Conservation (phyloP, 2,113 vertebrate species). For the Ahaetulla prasina region DNA sequence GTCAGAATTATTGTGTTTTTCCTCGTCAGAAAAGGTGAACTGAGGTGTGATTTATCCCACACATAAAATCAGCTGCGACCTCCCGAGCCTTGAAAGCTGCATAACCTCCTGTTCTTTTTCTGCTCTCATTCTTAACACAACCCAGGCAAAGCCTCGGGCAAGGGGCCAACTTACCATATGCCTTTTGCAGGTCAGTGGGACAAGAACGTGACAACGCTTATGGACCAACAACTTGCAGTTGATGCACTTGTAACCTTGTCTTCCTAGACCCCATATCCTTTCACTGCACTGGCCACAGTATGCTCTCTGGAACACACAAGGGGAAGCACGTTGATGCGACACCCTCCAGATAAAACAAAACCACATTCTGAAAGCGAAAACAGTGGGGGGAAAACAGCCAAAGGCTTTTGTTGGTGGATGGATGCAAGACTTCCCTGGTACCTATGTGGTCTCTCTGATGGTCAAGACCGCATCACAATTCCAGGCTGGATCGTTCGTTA, state of each 20-base stretch:
- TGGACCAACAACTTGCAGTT: conserved; percentile 97
- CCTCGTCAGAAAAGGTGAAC: neutral
- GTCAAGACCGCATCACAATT: neutral
- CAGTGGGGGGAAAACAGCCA: neutral
- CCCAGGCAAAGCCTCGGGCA: accelerated
- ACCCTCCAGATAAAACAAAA: neutral
- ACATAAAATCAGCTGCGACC: too few relatives aligned
- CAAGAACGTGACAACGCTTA: conserved; percentile 95
- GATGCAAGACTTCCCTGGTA: neutral
- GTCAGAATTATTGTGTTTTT: neutral
- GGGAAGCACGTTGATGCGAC: neutral
- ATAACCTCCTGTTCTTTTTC: neutral
- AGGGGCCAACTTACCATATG: conserved; percentile 86
- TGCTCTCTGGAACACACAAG: conserved; percentile 76
- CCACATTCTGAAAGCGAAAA: neutral
- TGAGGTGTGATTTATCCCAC: neutral
- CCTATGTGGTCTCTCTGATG: neutral
- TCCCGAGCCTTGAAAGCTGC: accelerated
- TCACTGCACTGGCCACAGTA: conserved; percentile 95
- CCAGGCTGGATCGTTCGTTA: neutral
- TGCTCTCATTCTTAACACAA: neutral
- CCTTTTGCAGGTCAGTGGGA: conserved; percentile 93
- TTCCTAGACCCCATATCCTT: conserved; percentile 97
- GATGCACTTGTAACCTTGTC: conserved; percentile 98
- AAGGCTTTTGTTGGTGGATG: neutral